phyloP scores from a whole-genome alignment of 23 tunicate genomes.

The Ciona savignyi region DNA sequence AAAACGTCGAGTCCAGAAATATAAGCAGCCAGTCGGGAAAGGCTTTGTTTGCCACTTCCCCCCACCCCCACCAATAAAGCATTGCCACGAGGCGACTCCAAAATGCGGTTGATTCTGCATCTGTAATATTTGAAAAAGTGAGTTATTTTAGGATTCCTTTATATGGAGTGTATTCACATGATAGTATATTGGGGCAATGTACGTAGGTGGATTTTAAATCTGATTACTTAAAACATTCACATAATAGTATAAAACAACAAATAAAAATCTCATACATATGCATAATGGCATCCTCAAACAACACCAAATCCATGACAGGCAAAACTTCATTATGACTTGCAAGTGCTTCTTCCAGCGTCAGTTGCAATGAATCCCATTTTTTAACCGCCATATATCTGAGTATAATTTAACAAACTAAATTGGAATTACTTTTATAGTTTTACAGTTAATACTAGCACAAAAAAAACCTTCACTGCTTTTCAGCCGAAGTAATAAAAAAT shows the following conservation, averaged over 20 bases:
- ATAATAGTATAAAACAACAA: too few relatives aligned
- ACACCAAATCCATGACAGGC: conserved; percentile 81
- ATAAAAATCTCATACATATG: conserved; percentile 83
- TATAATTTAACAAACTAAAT: neutral
- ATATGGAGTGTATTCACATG: too few relatives aligned
- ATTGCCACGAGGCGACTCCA: conserved; percentile 93
- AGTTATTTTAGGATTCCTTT: too few relatives aligned
- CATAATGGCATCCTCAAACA: conserved; percentile 84
- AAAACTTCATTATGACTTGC: conserved; percentile 82
- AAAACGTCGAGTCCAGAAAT: conserved; percentile 86
- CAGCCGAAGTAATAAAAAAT: too few relatives aligned
- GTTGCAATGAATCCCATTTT: conserved; percentile 56
- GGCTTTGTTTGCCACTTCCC: conserved; percentile 95
- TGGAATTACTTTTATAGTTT: too few relatives aligned
- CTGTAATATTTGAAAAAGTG: conserved; percentile 6
- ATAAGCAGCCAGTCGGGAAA: conserved; percentile 88
- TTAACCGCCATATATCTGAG: conserved; percentile 78
- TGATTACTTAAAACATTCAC: too few relatives aligned
- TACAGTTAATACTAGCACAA: too few relatives aligned
- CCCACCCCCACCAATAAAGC: conserved; percentile 90
- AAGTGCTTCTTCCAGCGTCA: conserved; percentile 61
- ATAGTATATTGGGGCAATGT: too few relatives aligned
- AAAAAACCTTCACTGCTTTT: too few relatives aligned
- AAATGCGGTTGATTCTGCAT: conserved; percentile 85
- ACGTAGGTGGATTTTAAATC: too few relatives aligned